These are phyloP conservation scores for Tigriopus japonicus DNA, from an alignment of 1,140 invertebrate species.

Conservation along the genomic window DNA sequence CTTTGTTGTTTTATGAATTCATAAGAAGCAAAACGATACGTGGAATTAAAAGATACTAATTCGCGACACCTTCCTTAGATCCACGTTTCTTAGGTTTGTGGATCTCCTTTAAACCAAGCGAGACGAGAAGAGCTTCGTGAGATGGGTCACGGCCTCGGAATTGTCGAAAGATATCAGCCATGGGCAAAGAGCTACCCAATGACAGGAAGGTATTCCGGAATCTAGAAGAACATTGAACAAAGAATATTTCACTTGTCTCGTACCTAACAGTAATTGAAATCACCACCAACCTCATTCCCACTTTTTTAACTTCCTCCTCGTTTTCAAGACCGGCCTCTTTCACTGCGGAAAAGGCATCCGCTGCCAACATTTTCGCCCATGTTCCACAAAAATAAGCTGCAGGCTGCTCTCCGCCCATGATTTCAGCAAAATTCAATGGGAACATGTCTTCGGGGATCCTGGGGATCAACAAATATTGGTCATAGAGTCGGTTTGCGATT, in stretches of 20 bases:
- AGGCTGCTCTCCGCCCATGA: neutral
- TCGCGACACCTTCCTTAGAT: no score
- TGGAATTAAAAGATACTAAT: no score
- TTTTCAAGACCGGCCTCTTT: conserved; percentile 33
- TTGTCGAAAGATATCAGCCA: conserved; percentile 9
- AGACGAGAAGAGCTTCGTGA: conserved; percentile 9
- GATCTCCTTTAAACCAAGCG: neutral
- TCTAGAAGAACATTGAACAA: neutral
- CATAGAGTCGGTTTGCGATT: neutral
- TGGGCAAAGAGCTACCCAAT: conserved; percentile 2
- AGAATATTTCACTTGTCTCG: neutral
- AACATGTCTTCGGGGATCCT: conserved; percentile 7
- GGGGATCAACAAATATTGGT: conserved; percentile 12
- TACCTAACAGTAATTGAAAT: neutral
- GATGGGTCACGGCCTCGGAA: conserved; percentile 11
- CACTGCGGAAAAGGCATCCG: conserved; percentile 69
- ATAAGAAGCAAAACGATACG: no score
- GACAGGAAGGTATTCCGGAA: neutral
- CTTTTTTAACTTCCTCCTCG: neutral
- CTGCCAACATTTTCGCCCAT: conserved; percentile 48
- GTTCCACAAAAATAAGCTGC: neutral
- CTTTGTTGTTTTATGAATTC: no score
- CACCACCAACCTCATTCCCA: neutral
- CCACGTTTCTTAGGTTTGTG: neutral
- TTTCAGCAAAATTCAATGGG: conserved; percentile 10